phyloP scores from a whole-genome alignment of 2,113 vertebrate species.

The Cariama cristata region DNA sequence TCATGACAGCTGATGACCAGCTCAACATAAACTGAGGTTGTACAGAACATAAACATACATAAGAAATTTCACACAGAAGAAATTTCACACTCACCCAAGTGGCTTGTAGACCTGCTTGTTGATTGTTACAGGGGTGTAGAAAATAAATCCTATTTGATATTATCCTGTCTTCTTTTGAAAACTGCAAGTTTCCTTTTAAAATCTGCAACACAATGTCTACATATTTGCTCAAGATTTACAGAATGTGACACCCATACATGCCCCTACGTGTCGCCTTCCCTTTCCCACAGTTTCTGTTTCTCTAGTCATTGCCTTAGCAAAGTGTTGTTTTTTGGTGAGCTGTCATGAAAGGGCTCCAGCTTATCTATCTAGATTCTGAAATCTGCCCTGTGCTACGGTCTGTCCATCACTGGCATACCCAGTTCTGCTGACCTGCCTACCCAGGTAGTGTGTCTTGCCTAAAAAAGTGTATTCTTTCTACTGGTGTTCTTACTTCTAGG shows the following conservation, averaged over 20 bases:
- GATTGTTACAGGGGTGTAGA: neutral
- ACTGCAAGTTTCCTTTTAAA: neutral
- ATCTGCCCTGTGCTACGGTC: neutral
- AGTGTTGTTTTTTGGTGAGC: neutral
- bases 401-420: neutral
- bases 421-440: neutral
- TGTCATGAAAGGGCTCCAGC: neutral
- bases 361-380: neutral
- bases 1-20: neutral
- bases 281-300: neutral
- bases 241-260: neutral
- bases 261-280: neutral
- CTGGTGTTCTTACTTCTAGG: neutral
- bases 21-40: neutral
- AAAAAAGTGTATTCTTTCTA: neutral
- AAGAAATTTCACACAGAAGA: neutral
- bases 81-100: neutral
- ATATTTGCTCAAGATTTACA: neutral
- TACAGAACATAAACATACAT: neutral
- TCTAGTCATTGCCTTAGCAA: neutral
- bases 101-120: neutral
- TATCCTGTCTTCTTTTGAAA: neutral
- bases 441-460: neutral
- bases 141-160: neutral
- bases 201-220: neutral